Evolutionary conservation across 2,888 invertebrate species (phyloP), one percentile per base, ranked within the genome.

Genomic region (Tricholauxania praeusta): DNA sequence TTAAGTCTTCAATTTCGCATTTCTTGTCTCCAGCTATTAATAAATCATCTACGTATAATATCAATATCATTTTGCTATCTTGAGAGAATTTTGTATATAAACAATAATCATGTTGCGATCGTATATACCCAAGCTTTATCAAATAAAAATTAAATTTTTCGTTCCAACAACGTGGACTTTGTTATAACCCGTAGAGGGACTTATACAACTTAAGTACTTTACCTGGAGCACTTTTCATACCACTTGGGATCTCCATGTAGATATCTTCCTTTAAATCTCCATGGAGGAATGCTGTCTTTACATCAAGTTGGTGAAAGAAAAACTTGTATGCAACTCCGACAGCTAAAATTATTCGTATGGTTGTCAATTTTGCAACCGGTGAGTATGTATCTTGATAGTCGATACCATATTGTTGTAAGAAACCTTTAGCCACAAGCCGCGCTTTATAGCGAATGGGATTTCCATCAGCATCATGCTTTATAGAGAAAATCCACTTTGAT

Each of bases 401-500:
- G n/a, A n/a, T n/a, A n/a, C n/a, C n/a, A n/a, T n/a, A n/a, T 57
- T 14, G 19, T 12, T 14, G 22, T 28, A 57, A 10, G 17, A 8
- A 14, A 57, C n/a, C n/a, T n/a, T n/a, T n/a, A n/a, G n/a, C n/a
- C n/a, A n/a, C n/a, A n/a, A n/a, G n/a, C n/a, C n/a, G n/a, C n/a
- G n/a, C n/a, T n/a, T n/a, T n/a, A 14, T 17, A 57, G 7, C 19
- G 57, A 19, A 57, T 57, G 1, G 17, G 19, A 57, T 57, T 57
- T 57, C 57, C 57, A 57, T 57, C 57, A 19, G 57, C 57, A 57
- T 57, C 22, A 57, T n/a, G n/a, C n/a, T n/a, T n/a, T n/a, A 57
- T 19, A 12, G 57, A 19, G 22, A 57, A 22, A 19, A 57, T 12
- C 19, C 28, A 57, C 22, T 57, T 28, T 28, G 57, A 57, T 57